phyloP scores from a whole-genome alignment of 2,888 invertebrate genomes.

The Andricus quercusramuli region DNA sequence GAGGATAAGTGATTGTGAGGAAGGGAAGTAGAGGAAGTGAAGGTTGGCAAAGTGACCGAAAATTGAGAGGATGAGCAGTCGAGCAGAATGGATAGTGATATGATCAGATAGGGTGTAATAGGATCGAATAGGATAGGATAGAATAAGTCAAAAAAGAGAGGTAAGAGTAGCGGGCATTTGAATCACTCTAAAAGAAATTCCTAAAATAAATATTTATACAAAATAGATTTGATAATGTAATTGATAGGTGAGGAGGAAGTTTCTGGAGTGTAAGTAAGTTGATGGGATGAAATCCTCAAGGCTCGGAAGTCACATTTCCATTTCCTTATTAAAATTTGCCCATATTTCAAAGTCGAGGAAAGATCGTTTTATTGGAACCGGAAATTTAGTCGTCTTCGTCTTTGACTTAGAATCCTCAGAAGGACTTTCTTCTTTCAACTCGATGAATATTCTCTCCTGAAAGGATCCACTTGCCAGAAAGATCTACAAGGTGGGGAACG shows the following conservation, averaged over 20 bases:
- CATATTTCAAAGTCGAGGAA: constrained; percentile 2
- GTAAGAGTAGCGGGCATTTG: too few relatives aligned
- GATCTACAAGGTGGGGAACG: constrained; percentile 2
- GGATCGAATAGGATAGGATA: too few relatives aligned
- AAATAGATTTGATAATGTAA: neutral
- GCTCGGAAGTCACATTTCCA: neutral
- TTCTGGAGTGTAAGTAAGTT: neutral
- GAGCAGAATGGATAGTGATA: too few relatives aligned
- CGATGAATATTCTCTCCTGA: neutral
- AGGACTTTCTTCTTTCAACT: constrained; percentile 10
- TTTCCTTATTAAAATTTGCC: neutral
- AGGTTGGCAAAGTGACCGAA: accelerated
- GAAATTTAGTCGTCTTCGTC: too few relatives aligned
- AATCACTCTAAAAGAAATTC: too few relatives aligned
- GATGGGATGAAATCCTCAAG: neutral
- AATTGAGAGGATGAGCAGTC: too few relatives aligned
- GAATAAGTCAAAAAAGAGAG: too few relatives aligned
- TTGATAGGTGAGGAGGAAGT: neutral
- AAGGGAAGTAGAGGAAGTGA: too few relatives aligned
- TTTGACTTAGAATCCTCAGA: neutral
- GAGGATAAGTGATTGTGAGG: too few relatives aligned
- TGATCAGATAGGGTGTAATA: too few relatives aligned
- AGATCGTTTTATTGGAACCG: neutral
- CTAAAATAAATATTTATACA: neutral
- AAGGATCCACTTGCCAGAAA: constrained; percentile 24